Evolutionary conservation across 2,888 invertebrate genomes (phyloP), one percentile per base, ranked within the genome.

Genomic region (Philhelius pedissequus): DNA sequence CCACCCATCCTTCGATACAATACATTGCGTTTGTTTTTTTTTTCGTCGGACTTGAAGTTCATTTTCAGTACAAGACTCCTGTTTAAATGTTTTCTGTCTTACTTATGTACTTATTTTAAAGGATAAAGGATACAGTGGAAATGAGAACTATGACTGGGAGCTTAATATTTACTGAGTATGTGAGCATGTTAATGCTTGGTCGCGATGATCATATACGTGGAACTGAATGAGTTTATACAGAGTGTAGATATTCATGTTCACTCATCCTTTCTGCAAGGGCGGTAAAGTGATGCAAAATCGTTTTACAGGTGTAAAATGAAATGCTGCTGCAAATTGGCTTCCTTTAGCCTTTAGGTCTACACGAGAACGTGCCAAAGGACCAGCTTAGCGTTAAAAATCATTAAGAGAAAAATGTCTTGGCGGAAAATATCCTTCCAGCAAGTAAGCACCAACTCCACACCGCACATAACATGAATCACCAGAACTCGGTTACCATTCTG

Each of bases 221-320:
- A 35, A 40, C 45, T 40, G 56, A 27, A 40, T 45, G 35, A 27
- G 25, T n/a, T 7, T 27, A 25, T 7, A 7, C 13, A 18, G 15
- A 32, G 52, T 56, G 56, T 66, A 22, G 58, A 40, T 73, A 27
- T 48, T 13, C 4, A 18, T 58, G 79, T 75, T 78, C 48, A 15
- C 54, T 27, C 77, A 52, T 69, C 50, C 66, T 40, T 50, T 30
- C 35, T 54, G 13, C 56, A 32, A 3, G 30, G 30, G 38, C 30
- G n/a, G 60, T 25, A 25, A 20, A 25, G 8, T 60, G 27, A n/a
- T 15, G 48, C 15, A 43, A 70, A 69, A 84, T 43, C 79, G 66
- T 79, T 84, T 84, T 84, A 79, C 84, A 84, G 84, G 84, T 84
- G 84, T 84, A 76, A 80, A 80, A 68, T 84, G 60, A 76, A 84